Percentiles rank a stretch among this genome's conserved stretches.
Evolutionary conservation across 2,113 vertebrate species (phyloP).

Genomic region (Cisticola juncidis): DNA sequence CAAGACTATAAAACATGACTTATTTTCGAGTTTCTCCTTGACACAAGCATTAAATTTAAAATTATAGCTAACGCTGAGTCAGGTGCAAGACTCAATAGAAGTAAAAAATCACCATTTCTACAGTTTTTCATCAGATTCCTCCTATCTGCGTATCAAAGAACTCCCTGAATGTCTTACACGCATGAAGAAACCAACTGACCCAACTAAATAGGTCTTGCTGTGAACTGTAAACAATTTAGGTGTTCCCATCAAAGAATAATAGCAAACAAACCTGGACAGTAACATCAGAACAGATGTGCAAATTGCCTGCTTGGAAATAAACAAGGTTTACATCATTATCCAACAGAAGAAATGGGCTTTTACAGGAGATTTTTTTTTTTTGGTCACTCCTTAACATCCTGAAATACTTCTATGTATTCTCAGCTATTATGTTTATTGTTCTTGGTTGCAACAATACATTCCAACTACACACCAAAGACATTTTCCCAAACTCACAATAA

Average conservation of each 20-base stretch:
- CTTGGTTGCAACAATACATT: slow-evolving; percentile 9
- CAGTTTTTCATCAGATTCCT: not conserved
- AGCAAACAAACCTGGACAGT: slow-evolving; percentile 40
- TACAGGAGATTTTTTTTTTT: not conserved
- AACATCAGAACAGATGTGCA: slow-evolving; percentile 41
- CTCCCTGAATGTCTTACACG: not conserved
- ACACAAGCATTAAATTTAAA: slow-evolving; percentile 61
- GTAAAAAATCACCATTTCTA: slow-evolving; percentile 25
- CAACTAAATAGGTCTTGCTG: not conserved
- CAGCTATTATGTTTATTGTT: slow-evolving; percentile 25
- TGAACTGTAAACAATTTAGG: slow-evolving; percentile 34
- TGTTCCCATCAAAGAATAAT: slow-evolving; percentile 6
- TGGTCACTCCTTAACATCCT: not conserved
- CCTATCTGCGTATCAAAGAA: not conserved
- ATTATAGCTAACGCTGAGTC: slow-evolving; percentile 11
- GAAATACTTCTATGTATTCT: slow-evolving; percentile 7
- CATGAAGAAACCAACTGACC: not conserved
- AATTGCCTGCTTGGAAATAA: slow-evolving; percentile 6
- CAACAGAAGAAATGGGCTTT: not conserved
- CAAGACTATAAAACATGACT: slow-evolving; percentile 68
- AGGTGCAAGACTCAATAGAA: slow-evolving; percentile 54
- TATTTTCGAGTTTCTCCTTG: slow-evolving; percentile 67
- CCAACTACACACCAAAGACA: not conserved
- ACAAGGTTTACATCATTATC: not conserved
- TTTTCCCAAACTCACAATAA: not conserved